Evolutionary conservation across 2,113 vertebrate species (phyloP), one percentile per base, ranked within the genome.

Genomic region (Lamprotornis superbus): DNA sequence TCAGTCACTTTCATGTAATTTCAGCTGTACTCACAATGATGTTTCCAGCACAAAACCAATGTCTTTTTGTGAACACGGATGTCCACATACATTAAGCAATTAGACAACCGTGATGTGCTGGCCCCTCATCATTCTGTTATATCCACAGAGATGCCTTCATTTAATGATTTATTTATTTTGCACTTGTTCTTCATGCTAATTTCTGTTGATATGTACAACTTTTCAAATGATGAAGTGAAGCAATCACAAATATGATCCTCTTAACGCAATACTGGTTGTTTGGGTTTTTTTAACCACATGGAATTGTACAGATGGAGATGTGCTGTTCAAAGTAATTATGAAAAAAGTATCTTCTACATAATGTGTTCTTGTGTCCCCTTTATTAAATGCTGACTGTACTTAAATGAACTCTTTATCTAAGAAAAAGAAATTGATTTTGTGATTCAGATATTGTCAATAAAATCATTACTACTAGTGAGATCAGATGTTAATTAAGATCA

Each of bases 311-410:
- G 73, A 63, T 91, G 42, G 92, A 90, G 9, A 63, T 46, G 56
- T 56, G 30, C 68, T 87, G 33, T 65, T 90, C 75, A 40, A 69
- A 7, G 39, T 47, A 67, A 65, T 94, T 83, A 91, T 52, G 61
- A 86, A 92, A 95, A 65, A 40, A 50, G 63, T 60, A 75, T 42
- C 47, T 81, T 35, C 61, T 80, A 28, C 37, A 11, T 78, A 89
- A 93, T 46, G 56, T 57, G 67, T 70, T 90, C 94, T 68, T 83
- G 17, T 68, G 93, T 95, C 60, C 64, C 37, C 33, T 30, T 95
- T 93, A 90, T 87, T 93, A 94, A 96, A 93, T 64, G 75, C 65
- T 96, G 50, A 60, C 71, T 96, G 91, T 94, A 95, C 93, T 95
- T 89, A 92, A 97, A 95, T 70, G 59, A 89, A 71, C 30, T 71